These are phyloP conservation scores for Polymixis lichenea DNA, from an alignment of 2,888 invertebrate genomes.

Conservation along the genomic window DNA sequence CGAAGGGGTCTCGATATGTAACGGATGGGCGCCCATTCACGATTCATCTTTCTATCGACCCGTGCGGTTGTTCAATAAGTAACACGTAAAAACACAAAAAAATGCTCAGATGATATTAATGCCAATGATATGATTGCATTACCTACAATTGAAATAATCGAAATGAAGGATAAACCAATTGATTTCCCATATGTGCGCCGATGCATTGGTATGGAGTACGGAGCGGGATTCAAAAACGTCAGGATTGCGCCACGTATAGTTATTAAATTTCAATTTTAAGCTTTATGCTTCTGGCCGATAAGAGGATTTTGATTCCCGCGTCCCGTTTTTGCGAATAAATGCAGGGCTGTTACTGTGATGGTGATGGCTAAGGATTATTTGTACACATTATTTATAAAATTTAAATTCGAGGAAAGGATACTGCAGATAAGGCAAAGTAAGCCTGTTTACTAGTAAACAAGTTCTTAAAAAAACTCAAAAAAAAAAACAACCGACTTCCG, in stretches of 20 bases:
- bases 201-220: slow-evolving; percentile 28
- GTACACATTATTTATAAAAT: neutral
- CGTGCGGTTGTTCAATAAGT: neutral
- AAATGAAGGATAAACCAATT: slow-evolving; percentile 36
- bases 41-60: too few relatives aligned
- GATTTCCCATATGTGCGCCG: slow-evolving; percentile 44
- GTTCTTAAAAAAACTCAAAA: too few relatives aligned
- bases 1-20: too few relatives aligned
- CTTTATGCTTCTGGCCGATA: slow-evolving; percentile 82
- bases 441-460: neutral
- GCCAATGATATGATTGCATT: neutral
- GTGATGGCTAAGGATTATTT: slow-evolving; percentile 17
- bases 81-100: neutral
- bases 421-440: neutral
- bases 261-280: slow-evolving; percentile 85
- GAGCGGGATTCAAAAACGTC: slow-evolving; percentile 58
- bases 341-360: slow-evolving; percentile 65
- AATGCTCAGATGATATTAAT: neutral
- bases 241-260: slow-evolving; percentile 66
- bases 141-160: neutral
- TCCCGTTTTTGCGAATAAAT: slow-evolving; percentile 73
- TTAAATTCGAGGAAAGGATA: neutral
- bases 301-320: slow-evolving; percentile 83
- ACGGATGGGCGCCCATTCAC: too few relatives aligned
- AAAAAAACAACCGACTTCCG: too few relatives aligned